Percentiles rank a stretch among this genome's conserved stretches.
phyloP scores from a whole-genome alignment of 2,888 invertebrate genomes.

The Epiblema foenella region DNA sequence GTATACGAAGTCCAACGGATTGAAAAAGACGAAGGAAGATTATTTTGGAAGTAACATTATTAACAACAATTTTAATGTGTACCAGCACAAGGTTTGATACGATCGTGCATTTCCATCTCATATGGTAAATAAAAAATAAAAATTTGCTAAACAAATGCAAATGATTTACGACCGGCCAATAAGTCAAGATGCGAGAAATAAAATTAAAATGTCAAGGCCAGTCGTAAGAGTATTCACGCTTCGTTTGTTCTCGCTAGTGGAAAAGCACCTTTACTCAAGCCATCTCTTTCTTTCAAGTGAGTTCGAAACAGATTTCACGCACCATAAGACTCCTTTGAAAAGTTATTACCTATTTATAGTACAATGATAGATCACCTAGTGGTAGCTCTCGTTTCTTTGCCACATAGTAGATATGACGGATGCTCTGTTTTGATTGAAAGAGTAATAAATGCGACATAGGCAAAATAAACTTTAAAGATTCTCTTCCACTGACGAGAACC shows the following conservation, averaged over 20 bases:
- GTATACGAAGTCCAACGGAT: neutral
- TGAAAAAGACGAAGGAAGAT: neutral
- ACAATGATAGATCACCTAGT: neutral
- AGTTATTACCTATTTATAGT: no score
- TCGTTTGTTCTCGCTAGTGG: no score
- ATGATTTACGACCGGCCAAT: no score
- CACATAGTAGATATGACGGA: neutral
- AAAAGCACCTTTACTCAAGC: neutral
- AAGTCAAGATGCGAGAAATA: no score
- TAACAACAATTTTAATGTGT: neutral
- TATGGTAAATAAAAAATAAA: no score
- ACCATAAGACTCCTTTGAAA: neutral
- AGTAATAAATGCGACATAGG: neutral
- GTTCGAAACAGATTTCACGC: neutral
- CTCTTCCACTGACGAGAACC: neutral
- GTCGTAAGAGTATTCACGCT: no score
- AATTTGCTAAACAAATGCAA: no score
- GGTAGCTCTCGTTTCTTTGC: neutral
- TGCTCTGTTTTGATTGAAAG: neutral
- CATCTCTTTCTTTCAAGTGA: neutral
- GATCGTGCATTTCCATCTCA: no score
- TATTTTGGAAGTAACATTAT: neutral
- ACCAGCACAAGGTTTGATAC: no score
- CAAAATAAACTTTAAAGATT: neutral
- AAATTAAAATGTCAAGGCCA: no score